Conservation (phyloP, 2,888 invertebrate genomes). For the Asteroscopus sphinx region DNA sequence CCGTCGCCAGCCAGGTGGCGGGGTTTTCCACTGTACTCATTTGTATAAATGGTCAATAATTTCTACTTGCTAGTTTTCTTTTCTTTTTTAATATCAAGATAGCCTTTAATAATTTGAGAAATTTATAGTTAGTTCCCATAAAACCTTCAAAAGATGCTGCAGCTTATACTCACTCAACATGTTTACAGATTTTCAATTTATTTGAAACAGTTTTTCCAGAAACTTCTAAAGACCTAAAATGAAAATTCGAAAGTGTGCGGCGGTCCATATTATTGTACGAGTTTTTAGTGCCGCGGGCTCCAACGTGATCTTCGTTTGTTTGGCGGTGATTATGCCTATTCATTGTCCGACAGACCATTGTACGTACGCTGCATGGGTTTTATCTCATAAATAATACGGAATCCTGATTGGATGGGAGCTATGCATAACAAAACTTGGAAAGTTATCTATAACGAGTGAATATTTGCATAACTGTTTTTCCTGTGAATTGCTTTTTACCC, state of each 20-base stretch:
- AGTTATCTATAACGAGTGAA: conserved; percentile 46
- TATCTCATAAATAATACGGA: conserved; percentile 60
- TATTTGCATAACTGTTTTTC: conserved; percentile 49
- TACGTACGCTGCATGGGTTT: conserved; percentile 58
- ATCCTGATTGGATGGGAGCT: conserved; percentile 56
- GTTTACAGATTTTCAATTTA: conserved; percentile 9
- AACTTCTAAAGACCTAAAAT: conserved; percentile 1
- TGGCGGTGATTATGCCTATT: conserved; percentile 71
- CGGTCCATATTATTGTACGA: conserved; percentile 52
- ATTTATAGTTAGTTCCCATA: not conserved
- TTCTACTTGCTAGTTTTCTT: no score
- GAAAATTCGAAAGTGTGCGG: conserved; percentile 28
- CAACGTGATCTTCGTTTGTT: conserved; percentile 71
- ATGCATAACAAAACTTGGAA: conserved; percentile 55
- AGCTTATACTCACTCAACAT: not conserved
- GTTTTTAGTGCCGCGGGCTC: conserved; percentile 59
- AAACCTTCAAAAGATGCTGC: not conserved
- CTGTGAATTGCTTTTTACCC: conserved; percentile 39
- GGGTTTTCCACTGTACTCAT: no score
- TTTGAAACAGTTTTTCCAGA: not conserved
- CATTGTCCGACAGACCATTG: conserved; percentile 70
- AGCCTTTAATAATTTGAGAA: not conserved
- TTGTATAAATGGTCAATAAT: no score
- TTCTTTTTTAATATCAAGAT: not conserved
- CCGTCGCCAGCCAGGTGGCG: no score